phyloP scores from a whole-genome alignment of 2,113 vertebrate species.

The Notothenia coriiceps region DNA sequence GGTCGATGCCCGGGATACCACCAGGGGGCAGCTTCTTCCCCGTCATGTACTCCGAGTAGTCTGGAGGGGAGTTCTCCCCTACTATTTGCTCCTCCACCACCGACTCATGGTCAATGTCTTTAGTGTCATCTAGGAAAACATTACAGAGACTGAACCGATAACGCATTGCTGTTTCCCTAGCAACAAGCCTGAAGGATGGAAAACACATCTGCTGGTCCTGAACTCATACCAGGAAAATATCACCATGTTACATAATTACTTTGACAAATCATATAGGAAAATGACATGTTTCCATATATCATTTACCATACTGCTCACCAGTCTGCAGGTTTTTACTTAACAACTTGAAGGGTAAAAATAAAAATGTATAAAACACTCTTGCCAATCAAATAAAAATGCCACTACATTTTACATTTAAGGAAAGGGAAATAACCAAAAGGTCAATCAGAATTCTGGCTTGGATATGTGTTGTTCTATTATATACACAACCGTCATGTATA shows the following conservation, averaged over 20 bases:
- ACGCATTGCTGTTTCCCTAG: constrained; percentile 55
- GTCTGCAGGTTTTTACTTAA: background rate
- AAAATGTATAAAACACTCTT: background rate
- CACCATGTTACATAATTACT: background rate
- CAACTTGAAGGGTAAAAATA: background rate
- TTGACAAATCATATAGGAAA: background rate
- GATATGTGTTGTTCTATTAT: background rate
- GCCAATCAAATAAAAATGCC: background rate
- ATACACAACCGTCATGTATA: background rate
- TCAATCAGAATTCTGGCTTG: no score
- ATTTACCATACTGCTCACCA: no score
- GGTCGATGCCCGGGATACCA: constrained; percentile 98
- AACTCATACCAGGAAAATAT: background rate
- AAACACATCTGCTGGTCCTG: background rate
- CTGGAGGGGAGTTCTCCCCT: constrained; percentile 97
- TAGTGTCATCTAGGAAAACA: constrained; percentile 93
- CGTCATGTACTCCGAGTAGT: constrained; percentile 99
- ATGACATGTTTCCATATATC: background rate
- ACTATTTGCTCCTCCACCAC: constrained; percentile 93
- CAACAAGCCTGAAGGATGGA: constrained; percentile 15
- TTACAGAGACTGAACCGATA: constrained; percentile 83
- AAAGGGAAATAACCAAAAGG: background rate
- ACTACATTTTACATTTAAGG: background rate
- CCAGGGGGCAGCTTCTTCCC: constrained; percentile 99
- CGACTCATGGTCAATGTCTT: constrained; percentile 98